Percentiles rank a stretch among this genome's conserved stretches.
Evolutionary conservation across 2,888 invertebrate genomes (phyloP).

Genomic region (Lepidocyrtinus sp.): DNA sequence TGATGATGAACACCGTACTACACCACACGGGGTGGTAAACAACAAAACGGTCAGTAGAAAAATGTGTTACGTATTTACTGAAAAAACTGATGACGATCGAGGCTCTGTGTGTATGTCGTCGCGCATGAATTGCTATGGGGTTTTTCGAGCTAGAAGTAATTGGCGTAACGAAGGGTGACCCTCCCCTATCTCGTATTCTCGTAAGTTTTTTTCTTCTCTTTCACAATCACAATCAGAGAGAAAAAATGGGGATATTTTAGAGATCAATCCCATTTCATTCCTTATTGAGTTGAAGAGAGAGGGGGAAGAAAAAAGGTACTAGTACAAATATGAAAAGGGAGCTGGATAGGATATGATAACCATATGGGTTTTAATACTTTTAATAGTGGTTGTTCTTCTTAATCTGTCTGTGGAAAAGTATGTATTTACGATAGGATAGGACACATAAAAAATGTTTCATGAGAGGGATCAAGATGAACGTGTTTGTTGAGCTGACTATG

Average conservation of each 20-base stretch:
- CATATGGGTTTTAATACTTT: constrained; percentile 55
- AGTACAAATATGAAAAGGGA: too few species aligned
- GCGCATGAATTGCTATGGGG: constrained; percentile 45
- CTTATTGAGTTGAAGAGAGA: constrained; percentile 21
- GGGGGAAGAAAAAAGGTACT: constrained; percentile 13
- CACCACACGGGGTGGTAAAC: not conserved
- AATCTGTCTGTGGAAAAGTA: constrained; percentile 60
- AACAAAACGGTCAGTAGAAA: not conserved
- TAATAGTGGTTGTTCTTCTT: constrained; percentile 61
- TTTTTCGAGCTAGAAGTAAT: constrained; percentile 63
- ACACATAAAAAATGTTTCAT: constrained; percentile 29
- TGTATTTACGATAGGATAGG: too few species aligned
- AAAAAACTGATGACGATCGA: not conserved
- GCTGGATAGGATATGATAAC: constrained; percentile 51
- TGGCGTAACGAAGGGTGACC: constrained; percentile 66
- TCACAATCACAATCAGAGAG: not conserved
- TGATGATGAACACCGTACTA: not conserved
- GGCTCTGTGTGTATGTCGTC: constrained; percentile 22
- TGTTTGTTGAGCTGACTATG: constrained; percentile 56
- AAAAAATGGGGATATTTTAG: constrained; percentile 6
- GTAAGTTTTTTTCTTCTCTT: constrained; percentile 33
- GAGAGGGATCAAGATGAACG: constrained; percentile 44
- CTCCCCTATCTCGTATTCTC: constrained; percentile 58
- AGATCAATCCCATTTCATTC: not conserved
- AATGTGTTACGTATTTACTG: not conserved